Evolutionary conservation across 2,797 vertebrate species (phyloP).

Genomic region (Halcyon badia): DNA sequence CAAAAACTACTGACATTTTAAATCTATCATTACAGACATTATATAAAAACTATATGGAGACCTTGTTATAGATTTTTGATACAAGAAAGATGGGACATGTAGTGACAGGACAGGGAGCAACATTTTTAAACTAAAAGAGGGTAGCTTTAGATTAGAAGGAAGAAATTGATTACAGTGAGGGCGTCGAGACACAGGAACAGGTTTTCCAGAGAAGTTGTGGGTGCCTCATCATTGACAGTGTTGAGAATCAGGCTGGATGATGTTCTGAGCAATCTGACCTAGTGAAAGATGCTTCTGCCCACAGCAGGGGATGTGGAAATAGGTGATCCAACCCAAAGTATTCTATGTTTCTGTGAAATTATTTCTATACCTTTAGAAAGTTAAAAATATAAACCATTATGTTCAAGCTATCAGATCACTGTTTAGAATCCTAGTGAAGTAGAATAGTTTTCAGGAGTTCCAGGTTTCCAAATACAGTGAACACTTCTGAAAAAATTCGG

Average conservation of each 20-base stretch:
- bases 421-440: background rate
- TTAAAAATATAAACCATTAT: fast-evolving
- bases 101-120: background rate
- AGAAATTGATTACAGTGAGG: fast-evolving
- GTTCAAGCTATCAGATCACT: background rate
- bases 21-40: background rate
- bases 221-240: background rate
- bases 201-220: too few species aligned
- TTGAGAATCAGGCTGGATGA: background rate
- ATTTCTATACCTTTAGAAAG: background rate
- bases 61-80: background rate
- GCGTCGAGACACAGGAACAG: fast-evolving
- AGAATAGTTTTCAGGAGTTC: background rate
- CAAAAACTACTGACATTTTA: background rate
- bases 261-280: background rate
- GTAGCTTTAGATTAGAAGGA: background rate
- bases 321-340: background rate
- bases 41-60: background rate
- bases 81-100: background rate
- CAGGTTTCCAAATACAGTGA: background rate
- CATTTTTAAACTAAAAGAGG: background rate
- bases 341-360: background rate
- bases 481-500: background rate
- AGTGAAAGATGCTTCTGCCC: background rate
- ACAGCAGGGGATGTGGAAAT: background rate